These are phyloP conservation scores for Drosophila neonasuta DNA, from an alignment of 2,888 invertebrate species.

Conservation along the genomic window DNA sequence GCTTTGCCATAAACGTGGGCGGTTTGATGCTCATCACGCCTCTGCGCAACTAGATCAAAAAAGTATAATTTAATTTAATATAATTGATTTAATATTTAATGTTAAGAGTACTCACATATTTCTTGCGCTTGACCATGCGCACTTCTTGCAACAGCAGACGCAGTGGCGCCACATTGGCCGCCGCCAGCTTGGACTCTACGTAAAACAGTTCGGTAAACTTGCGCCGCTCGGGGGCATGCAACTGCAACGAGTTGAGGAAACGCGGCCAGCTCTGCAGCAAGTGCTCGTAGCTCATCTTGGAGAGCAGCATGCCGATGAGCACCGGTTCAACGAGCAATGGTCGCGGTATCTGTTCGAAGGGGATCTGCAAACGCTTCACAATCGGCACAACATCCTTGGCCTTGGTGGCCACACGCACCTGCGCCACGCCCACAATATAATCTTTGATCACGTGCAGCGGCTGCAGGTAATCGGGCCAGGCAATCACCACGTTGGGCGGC, in stretches of 20 bases:
- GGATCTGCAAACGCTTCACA: constrained; percentile 53
- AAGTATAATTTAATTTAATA: not conserved
- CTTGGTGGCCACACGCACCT: constrained; percentile 64
- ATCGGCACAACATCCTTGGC: constrained; percentile 60
- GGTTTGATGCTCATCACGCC: not conserved
- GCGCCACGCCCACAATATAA: constrained; percentile 56
- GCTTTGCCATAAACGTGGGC: constrained; percentile 40
- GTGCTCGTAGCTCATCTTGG: constrained; percentile 70
- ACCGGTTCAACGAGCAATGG: constrained; percentile 48
- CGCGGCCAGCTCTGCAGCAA: constrained; percentile 66
- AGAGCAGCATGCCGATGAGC: constrained; percentile 66
- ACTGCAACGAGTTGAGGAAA: constrained; percentile 20
- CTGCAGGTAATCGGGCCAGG: constrained; percentile 48
- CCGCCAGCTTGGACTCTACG: constrained; percentile 51
- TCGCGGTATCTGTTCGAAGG: constrained; percentile 75
- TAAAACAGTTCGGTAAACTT: constrained; percentile 37
- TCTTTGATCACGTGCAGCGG: constrained; percentile 26
- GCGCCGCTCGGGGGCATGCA: constrained; percentile 13
- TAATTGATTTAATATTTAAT: not conserved
- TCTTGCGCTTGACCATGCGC: constrained; percentile 20
- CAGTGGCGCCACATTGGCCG: constrained; percentile 71
- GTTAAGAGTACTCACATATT: constrained; percentile 33
- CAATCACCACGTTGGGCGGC: constrained; percentile 23
- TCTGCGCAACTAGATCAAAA: constrained; percentile 6
- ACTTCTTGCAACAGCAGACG: constrained; percentile 65